Conservation (phyloP, 2,888 invertebrate species). For the Lydus trimaculatus region DNA sequence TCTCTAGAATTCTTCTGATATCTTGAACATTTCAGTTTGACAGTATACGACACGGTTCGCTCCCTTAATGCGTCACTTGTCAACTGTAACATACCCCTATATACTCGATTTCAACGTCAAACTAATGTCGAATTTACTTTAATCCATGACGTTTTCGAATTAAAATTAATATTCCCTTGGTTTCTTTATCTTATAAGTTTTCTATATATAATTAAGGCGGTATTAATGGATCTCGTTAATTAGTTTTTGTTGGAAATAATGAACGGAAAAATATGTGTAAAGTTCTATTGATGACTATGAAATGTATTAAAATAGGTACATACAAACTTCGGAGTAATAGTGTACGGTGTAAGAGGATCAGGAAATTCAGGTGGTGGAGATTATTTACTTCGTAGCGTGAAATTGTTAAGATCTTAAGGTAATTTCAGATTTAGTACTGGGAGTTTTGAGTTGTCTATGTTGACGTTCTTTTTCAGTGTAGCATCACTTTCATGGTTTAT, state of each 20-base stretch:
- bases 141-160: conserved; percentile 19
- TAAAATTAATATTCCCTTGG: conserved; percentile 13
- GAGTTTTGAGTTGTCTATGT: conserved; percentile 11
- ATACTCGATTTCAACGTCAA: conserved; percentile 26
- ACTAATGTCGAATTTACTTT: conserved; percentile 30
- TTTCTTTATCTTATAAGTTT: neutral
- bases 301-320: conserved; percentile 39
- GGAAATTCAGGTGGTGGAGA: conserved; percentile 48
- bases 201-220: neutral
- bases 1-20: conserved; percentile 29
- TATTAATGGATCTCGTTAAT: neutral
- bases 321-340: no score
- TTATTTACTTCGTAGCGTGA: conserved; percentile 49
- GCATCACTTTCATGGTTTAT: neutral
- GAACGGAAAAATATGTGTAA: conserved; percentile 23
- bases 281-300: conserved; percentile 30
- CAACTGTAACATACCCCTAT: conserved; percentile 21
- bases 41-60: conserved; percentile 20
- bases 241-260: neutral
- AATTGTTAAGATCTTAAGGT: conserved; percentile 44
- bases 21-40: conserved; percentile 28
- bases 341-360: conserved; percentile 48
- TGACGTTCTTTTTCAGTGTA: conserved; percentile 1
- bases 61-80: conserved; percentile 23
- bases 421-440: conserved; percentile 40